Evolutionary conservation across 2,888 invertebrate genomes (phyloP), one percentile per base, ranked within the genome.

Genomic region (Pollenia amentaria): DNA sequence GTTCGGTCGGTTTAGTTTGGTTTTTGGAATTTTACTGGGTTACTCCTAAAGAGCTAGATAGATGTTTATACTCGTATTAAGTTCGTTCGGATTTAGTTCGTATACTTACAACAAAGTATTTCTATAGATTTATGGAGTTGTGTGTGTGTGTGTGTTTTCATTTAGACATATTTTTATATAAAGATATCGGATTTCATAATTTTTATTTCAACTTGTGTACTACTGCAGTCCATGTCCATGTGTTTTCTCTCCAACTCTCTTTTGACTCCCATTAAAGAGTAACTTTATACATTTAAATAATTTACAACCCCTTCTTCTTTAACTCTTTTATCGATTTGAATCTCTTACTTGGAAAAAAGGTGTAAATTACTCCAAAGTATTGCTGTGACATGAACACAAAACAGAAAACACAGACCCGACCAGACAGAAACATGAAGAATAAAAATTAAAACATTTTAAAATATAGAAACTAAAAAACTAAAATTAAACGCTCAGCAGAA

Each of bases 281-380:
- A 65, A 73, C 62, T 76, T 53, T 46, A 77, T 21, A 73, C 48
- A 42, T 21, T 64, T 29, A 4, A 29, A 29, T 6, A 6, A 29
- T 29, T 72, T 72, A 11, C 78, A 83, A 83, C 78, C 78, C 84
- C 69, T 21, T 67, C 65, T 57, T 57, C 16, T 77, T 44, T 60
- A 78, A 84, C 84, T 84, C 84, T 84, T 84, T 73, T 53, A 38
- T 18, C 60, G 51, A 51, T 67, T 60, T 60, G 29, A 67, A 60
- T 78, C 84, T 84, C 84, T 84, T 84, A 12, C 12, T 73, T 62
- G 60, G 16, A 51, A 73, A 78, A 78, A 84, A 84, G 78, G 84
- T 84, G 84, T 73, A 78, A 84, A 84, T 84, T 84, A 73, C 73
- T 73, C n/a, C 72, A 84, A n/a, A 67, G 73, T 42, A 78, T 73